Conservation (phyloP, 2,113 vertebrate genomes). For the Otis tarda region DNA sequence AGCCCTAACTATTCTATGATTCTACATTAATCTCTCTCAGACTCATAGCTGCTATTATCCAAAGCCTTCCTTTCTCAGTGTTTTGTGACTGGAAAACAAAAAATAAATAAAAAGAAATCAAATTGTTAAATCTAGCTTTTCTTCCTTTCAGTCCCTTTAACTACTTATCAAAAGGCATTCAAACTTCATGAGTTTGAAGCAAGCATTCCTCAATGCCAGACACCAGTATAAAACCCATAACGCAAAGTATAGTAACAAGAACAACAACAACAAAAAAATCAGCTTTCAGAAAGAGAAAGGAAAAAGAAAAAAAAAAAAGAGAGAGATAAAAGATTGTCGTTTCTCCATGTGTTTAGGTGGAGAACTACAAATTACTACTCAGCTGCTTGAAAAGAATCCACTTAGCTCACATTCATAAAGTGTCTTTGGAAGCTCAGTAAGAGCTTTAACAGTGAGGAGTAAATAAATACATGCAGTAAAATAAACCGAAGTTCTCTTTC, state of each 20-base stretch:
- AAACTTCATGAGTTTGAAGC: not conserved
- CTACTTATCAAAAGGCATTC: not conserved
- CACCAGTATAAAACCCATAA: not conserved
- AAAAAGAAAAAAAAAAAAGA: fast-evolving
- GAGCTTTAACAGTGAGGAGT: not conserved
- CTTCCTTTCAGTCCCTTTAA: not conserved
- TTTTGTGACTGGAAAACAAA: not conserved
- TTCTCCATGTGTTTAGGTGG: not conserved
- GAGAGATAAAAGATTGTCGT: too few species aligned
- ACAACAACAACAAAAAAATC: not conserved
- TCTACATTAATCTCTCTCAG: too few species aligned
- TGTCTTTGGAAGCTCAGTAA: not conserved
- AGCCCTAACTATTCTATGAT: too few species aligned
- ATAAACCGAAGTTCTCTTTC: not conserved
- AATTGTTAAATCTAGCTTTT: not conserved
- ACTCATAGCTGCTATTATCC: not conserved
- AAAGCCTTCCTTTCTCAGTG: not conserved
- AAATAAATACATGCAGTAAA: not conserved
- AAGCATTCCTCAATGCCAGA: not conserved
- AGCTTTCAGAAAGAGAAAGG: not conserved
- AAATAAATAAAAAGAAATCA: not conserved
- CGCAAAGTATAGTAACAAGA: not conserved
- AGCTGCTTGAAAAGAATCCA: not conserved
- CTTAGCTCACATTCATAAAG: not conserved
- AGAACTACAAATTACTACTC: not conserved